Evolutionary conservation across 35 echinoderm and acorn worm species (phyloP), one percentile per base, ranked within the genome.

Genomic region (Patiria miniata): DNA sequence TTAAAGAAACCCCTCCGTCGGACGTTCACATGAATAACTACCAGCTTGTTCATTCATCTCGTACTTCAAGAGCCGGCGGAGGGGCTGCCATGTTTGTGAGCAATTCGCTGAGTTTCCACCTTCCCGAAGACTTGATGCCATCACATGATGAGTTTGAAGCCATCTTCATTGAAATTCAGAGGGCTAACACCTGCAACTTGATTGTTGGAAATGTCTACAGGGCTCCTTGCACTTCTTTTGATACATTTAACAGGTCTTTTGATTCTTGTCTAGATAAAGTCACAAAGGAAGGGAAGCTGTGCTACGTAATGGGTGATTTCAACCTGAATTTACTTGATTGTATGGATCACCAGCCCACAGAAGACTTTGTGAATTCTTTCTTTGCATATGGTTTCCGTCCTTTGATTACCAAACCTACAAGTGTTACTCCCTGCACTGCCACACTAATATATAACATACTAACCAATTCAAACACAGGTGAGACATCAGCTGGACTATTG

Each of bases 201-300:
- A n/a, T n/a, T n/a, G n/a, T n/a, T n/a, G n/a, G n/a, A 57, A 57
- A 18, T 57, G 54, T 57, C 54, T 57, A 57, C 54, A 57, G 54
- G 54, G 54, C 54, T 57, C 54, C 54, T 57, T 14, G 54, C 54
- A 57, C 1, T 57, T 18, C 54, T 18, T 57, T 57, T 57, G 54
- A 57, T n/a, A 57, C 54, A 14, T 57, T 57, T 57, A 57, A 57
- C 54, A 1, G 15, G 15, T 14, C 54, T 18, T 57, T 57, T 57
- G 54, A 57, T 8, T 57, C 54, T n/a, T 57, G 54, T n/a, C 22
- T 57, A 57, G 54, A 57, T n/a, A 57, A 57, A 57, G 15, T 57
- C 15, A 57, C 54, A 57, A 57, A 57, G 54, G 54, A 57, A 1
- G 54, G 54, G 15, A 57, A 57, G 54, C 54, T 57, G 22, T 2